phyloP scores from a whole-genome alignment of 2,888 invertebrate genomes.

The Bimastos eiseni region DNA sequence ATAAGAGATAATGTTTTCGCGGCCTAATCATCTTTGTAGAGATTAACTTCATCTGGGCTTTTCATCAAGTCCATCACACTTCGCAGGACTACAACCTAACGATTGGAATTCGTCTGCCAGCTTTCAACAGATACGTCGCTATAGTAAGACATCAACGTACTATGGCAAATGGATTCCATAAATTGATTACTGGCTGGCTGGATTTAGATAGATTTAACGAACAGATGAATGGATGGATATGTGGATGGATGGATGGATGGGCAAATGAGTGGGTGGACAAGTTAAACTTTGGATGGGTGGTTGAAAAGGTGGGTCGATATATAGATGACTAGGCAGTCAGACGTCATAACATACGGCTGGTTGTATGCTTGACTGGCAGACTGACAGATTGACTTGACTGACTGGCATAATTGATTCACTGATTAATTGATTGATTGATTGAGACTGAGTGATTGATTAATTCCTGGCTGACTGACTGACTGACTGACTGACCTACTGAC shows the following conservation, averaged over 20 bases:
- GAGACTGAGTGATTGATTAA: no score
- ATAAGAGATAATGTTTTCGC: not conserved
- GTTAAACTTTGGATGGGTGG: not conserved
- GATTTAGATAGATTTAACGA: not conserved
- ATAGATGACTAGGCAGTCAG: no score
- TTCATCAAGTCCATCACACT: conserved; percentile 88
- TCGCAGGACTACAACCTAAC: conserved; percentile 86
- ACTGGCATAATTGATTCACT: no score
- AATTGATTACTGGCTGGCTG: not conserved
- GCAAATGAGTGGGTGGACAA: not conserved
- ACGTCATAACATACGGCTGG: no score
- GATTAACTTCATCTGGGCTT: conserved; percentile 82
- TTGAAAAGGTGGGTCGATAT: not conserved
- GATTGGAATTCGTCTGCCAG: conserved; percentile 79
- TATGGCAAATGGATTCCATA: not conserved
- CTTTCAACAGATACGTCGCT: conserved; percentile 79
- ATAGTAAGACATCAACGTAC: conserved; percentile 71
- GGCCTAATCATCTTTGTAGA: conserved; percentile 68
- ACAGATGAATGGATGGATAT: not conserved
- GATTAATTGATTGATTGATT: no score
- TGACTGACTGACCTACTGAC: no score
- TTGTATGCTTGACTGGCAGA: no score
- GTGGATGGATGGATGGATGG: not conserved
- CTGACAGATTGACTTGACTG: no score
- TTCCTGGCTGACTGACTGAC: no score